phyloP scores from a whole-genome alignment of 2,113 vertebrate genomes.

The Heptranchias perlo region DNA sequence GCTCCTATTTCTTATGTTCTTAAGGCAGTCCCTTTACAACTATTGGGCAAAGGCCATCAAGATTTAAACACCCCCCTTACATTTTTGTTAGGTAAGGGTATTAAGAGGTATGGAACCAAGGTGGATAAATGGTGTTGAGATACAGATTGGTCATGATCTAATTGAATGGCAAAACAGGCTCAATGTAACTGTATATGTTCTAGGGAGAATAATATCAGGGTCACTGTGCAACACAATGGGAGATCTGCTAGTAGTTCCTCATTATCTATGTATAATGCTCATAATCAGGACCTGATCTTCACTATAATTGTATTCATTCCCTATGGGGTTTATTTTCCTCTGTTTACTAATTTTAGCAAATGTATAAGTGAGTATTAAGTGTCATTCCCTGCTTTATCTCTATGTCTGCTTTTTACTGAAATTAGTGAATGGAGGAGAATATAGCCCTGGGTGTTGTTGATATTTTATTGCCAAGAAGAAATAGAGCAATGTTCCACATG shows the following conservation, averaged over 20 bases:
- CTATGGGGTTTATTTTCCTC: neutral
- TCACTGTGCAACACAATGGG: neutral
- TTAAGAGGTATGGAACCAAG: neutral
- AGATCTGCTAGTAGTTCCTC: conserved; percentile 7
- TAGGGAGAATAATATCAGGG: neutral
- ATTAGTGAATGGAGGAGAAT: neutral
- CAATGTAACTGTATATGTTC: neutral
- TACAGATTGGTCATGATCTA: neutral
- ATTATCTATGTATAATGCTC: neutral
- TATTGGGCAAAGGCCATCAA: neutral
- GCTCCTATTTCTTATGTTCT: too few relatives aligned
- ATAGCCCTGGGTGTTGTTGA: neutral
- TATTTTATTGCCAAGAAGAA: neutral
- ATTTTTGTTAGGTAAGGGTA: neutral
- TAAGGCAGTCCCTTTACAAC: neutral
- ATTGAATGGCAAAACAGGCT: too few relatives aligned
- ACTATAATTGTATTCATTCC: conserved; percentile 11
- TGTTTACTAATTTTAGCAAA: neutral
- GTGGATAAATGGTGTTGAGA: neutral
- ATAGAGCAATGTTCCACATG: neutral
- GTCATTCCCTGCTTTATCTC: neutral
- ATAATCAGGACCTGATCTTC: conserved; percentile 8
- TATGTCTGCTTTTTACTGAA: neutral
- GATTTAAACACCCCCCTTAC: neutral
- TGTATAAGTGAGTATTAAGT: neutral